Percentiles rank a stretch among this genome's conserved stretches.
Evolutionary conservation across 2,797 vertebrate genomes (phyloP).

Genomic region (Myotis pilosus): DNA sequence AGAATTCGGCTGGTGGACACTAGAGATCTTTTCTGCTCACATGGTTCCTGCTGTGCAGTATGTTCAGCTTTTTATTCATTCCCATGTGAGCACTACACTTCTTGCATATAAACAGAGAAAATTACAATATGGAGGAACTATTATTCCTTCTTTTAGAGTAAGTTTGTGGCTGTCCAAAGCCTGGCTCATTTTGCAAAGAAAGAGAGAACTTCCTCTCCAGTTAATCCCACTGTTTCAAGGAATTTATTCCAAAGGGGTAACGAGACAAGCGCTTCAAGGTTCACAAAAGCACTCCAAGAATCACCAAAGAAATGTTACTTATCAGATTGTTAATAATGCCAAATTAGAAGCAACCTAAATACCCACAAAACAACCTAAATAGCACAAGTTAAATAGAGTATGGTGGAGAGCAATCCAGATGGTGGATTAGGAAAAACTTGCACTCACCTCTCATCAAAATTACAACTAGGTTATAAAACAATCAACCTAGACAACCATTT

Average conservation of each 20-base stretch:
- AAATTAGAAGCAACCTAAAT: not conserved
- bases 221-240: constrained; percentile 83
- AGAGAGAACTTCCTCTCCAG: constrained; percentile 79
- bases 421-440: too few relatives aligned
- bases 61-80: constrained; percentile 84
- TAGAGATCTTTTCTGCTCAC: constrained; percentile 84
- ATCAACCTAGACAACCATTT: not conserved
- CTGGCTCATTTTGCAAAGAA: constrained; percentile 71
- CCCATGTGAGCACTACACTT: constrained; percentile 84
- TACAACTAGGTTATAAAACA: not conserved
- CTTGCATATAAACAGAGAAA: constrained; percentile 83
- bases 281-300: not conserved
- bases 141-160: constrained; percentile 78
- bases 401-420: not conserved
- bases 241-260: not conserved
- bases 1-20: constrained; percentile 78
- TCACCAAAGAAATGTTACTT: not conserved
- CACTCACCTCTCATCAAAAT: not conserved
- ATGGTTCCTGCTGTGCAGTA: constrained; percentile 76
- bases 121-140: constrained; percentile 80
- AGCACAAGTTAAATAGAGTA: not conserved
- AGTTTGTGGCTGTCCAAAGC: constrained; percentile 71
- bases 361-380: not conserved
- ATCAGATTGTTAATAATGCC: not conserved
- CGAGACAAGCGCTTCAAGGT: not conserved